phyloP scores from a whole-genome alignment of 2,888 invertebrate genomes.

The Amiota communis region DNA sequence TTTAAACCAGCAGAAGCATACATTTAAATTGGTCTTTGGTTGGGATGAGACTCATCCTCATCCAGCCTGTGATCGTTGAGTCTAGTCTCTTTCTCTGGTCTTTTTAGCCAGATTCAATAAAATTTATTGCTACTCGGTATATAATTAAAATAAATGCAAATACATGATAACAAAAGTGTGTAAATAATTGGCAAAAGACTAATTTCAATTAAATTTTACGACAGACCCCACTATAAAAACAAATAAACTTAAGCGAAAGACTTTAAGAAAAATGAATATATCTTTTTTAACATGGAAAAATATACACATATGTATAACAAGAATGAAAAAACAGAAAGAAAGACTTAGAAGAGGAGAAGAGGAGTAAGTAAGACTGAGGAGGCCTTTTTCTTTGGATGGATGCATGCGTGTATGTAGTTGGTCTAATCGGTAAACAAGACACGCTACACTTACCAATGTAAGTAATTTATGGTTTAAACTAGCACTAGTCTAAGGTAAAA shows the following conservation, averaged over 20 bases:
- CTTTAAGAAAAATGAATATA: background rate
- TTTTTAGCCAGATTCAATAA: background rate
- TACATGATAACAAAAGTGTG: conserved; percentile 9
- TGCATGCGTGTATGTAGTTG: too few species aligned
- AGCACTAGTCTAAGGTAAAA: background rate
- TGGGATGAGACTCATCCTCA: too few species aligned
- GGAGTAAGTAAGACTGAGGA: too few species aligned
- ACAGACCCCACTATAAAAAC: background rate
- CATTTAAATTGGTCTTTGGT: too few species aligned
- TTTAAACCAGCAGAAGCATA: too few species aligned
- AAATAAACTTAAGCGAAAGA: background rate
- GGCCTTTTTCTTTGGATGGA: too few species aligned
- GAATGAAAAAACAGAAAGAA: background rate
- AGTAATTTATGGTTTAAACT: too few species aligned
- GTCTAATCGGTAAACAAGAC: conserved; percentile 19
- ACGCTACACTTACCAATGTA: background rate
- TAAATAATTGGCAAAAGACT: conserved; percentile 26
- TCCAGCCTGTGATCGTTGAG: too few species aligned
- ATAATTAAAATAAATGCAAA: background rate
- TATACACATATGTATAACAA: background rate
- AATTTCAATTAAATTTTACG: conserved; percentile 26
- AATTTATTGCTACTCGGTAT: background rate
- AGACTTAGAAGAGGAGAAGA: background rate
- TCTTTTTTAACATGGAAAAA: too few species aligned
- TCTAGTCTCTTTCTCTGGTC: background rate